Conservation (phyloP, 1,140 invertebrate species). For the Trichomalopsis sarcophagae region DNA sequence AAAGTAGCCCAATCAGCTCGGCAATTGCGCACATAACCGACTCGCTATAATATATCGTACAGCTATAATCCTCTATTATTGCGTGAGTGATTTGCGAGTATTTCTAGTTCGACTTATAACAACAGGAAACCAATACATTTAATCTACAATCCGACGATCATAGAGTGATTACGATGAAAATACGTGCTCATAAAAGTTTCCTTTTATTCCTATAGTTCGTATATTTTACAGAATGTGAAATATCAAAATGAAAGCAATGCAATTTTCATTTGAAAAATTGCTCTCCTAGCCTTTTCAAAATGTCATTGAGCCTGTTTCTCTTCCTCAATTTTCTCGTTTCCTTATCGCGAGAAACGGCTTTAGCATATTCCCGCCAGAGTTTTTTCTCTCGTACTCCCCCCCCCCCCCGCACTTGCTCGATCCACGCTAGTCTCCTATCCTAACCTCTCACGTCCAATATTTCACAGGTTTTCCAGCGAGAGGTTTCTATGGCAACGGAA, state of each 20-base stretch:
- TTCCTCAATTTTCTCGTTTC: constrained; percentile 41
- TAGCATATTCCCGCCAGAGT: constrained; percentile 19
- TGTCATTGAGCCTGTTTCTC: constrained; percentile 4
- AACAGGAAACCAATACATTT: no score
- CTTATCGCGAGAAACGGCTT: constrained; percentile 26
- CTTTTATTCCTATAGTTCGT: neutral
- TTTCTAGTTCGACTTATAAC: neutral
- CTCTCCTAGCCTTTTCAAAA: neutral
- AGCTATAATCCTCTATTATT: neutral
- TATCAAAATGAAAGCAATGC: no score
- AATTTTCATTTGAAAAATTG: neutral
- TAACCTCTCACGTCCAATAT: constrained; percentile 61
- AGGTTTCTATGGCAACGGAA: constrained; percentile 67
- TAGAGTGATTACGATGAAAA: no score
- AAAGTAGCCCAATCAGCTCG: constrained; percentile 10
- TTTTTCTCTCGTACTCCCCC: constrained; percentile 37
- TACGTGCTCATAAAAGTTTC: no score
- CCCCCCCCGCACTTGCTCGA: constrained; percentile 37
- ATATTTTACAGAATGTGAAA: no score
- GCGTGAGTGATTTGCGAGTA: neutral
- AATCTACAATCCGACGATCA: no score
- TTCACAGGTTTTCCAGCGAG: constrained; percentile 63
- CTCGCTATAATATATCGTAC: neutral
- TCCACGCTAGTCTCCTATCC: constrained; percentile 48
- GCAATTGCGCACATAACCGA: neutral